A percentile compares a stretch with the other conserved stretches of the same genome.
Conservation (phyloP, 2,888 invertebrate species). For the Eurois occulta region DNA sequence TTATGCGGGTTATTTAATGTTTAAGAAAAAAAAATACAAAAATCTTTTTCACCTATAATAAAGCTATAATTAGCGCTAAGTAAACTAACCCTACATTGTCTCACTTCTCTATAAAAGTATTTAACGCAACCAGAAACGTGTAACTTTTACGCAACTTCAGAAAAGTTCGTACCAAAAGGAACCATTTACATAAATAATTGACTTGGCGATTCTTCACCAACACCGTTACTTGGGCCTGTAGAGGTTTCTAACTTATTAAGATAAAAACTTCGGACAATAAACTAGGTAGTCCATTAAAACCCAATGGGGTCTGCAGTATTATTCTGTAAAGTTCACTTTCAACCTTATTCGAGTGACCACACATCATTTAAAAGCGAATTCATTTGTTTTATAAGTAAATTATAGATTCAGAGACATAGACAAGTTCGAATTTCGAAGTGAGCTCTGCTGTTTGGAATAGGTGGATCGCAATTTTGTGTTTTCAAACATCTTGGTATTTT, state of each 20-base stretch:
- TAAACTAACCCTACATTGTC: background rate
- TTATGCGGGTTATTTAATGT: background rate
- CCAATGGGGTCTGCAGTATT: background rate
- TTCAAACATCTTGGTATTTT: background rate
- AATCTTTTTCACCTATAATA: too few relatives aligned
- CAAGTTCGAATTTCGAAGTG: background rate
- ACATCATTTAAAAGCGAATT: background rate
- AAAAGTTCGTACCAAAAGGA: slow-evolving; percentile 32
- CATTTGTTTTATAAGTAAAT: background rate
- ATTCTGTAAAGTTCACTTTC: background rate
- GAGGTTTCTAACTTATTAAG: slow-evolving; percentile 31
- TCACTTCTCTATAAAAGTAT: slow-evolving; percentile 11
- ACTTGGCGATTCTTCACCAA: slow-evolving; percentile 33
- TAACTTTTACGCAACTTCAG: slow-evolving; percentile 14
- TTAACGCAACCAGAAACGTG: slow-evolving; percentile 19
- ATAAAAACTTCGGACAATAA: slow-evolving; percentile 37
- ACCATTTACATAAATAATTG: slow-evolving; percentile 60
- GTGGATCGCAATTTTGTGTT: background rate
- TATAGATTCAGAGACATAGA: background rate
- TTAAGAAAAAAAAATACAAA: background rate
- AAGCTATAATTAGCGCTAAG: background rate
- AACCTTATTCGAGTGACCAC: background rate
- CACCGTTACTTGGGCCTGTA: slow-evolving; percentile 33
- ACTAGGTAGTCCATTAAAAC: slow-evolving; percentile 11
- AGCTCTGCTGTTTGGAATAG: background rate